Base-by-base conservation (phyloP, 1,140 invertebrate species). In the Leucophenga varia region DNA sequence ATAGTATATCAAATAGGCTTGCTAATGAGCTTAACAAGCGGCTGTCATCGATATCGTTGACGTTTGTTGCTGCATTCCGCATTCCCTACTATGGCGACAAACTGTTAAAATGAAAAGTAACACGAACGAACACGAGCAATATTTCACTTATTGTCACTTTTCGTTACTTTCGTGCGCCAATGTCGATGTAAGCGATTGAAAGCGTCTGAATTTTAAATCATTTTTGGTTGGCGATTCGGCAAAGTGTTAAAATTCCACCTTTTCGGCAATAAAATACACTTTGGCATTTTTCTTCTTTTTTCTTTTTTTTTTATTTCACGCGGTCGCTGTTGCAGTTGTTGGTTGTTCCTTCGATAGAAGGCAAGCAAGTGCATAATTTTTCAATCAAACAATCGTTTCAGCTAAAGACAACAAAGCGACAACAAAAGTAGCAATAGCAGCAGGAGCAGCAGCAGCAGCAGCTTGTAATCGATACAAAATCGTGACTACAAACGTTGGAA, bases 311-410 rank as follows among this genome's bases (percentile, higher is more conserved):
- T 20, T 32, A 36, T 52, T 52, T 47, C 20, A 42, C n/a, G n/a
- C n/a, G n/a, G n/a, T n/a, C n/a, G n/a, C n/a, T n/a, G n/a, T n/a
- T n/a, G n/a, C n/a, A n/a, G n/a, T n/a, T n/a, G n/a, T n/a, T n/a
- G n/a, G n/a, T n/a, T n/a, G n/a, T n/a, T n/a, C n/a, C n/a, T n/a
- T n/a, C n/a, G n/a, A n/a, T n/a, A n/a, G n/a, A n/a, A n/a, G n/a
- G n/a, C n/a, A n/a, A 63, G 61, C 61, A 65, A 65, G 61, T 65
- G 61, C 61, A 65, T 65, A 65, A 65, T 65, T 65, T 65, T 65
- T 65, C 61, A 65, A 65, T 65, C 61, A 65, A 67, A 59, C 58
- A n/a, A n/a, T n/a, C n/a, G 64, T 40, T 67, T 58, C 61, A 65
- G 61, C 61, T n/a, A n/a, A n/a, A n/a, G n/a, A n/a, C n/a, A n/a